Percentiles rank a stretch among this genome's conserved stretches.
phyloP scores from a whole-genome alignment of 2,113 vertebrate genomes.

The Pimephales promelas region DNA sequence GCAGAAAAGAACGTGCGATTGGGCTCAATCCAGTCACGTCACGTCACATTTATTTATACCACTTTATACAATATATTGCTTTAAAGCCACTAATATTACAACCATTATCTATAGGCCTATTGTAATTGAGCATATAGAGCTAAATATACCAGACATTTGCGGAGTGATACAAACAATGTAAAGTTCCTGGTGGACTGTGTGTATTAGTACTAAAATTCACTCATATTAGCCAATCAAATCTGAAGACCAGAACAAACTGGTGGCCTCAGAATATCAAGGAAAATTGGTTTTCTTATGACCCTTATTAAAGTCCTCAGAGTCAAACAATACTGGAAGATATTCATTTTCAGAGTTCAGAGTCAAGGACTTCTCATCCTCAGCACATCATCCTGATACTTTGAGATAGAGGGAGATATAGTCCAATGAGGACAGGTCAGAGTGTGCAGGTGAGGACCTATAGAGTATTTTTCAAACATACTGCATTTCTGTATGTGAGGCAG shows the following conservation, averaged over 20 bases:
- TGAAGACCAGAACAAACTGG: neutral
- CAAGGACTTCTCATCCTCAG: constrained; percentile 33
- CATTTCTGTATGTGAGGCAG: neutral
- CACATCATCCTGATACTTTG: constrained; percentile 53
- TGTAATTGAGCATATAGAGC: no score
- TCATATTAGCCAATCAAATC: neutral
- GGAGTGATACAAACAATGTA: no score
- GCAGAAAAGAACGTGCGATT: no score
- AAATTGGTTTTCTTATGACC: neutral
- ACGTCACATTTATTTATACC: no score
- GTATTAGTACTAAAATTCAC: neutral
- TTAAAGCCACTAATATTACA: no score
- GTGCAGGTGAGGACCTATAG: neutral
- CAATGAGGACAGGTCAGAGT: neutral
- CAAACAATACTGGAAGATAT: neutral
- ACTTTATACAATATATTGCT: no score
- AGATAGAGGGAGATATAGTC: constrained; percentile 44
- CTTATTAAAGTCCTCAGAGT: neutral
- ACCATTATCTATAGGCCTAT: no score
- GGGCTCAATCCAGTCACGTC: no score
- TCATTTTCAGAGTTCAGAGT: neutral
- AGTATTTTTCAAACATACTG: constrained; percentile 23
- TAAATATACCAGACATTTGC: no score
- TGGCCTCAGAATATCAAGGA: neutral
- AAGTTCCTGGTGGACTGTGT: neutral